These are phyloP conservation scores for Fukomys damarensis DNA, from an alignment of 2,113 vertebrate genomes.

Conservation along the genomic window DNA sequence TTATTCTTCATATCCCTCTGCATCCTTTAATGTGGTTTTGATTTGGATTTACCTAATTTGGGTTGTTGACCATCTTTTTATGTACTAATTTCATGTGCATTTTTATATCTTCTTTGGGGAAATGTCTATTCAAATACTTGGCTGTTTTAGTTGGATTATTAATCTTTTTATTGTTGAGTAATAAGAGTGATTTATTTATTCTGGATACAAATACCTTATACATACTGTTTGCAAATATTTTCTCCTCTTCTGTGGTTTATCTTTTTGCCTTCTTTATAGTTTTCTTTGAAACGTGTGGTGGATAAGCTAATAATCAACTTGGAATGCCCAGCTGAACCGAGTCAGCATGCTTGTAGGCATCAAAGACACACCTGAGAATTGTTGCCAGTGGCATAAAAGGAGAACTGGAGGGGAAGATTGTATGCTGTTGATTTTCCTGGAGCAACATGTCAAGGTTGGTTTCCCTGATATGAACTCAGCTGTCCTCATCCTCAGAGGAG, in stretches of 20 bases:
- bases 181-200: background rate
- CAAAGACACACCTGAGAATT: too few species aligned
- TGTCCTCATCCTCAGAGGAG: too few species aligned
- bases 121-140: background rate
- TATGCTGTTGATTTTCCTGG: too few species aligned
- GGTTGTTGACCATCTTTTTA: background rate
- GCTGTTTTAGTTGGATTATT: background rate
- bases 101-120: background rate
- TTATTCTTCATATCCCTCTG: background rate
- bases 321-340: too few species aligned
- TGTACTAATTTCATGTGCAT: background rate
- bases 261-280: background rate
- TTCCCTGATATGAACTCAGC: too few species aligned
- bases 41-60: background rate
- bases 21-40: background rate
- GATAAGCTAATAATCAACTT: too few species aligned
- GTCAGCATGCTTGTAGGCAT: too few species aligned
- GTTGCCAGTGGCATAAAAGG: too few species aligned
- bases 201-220: background rate
- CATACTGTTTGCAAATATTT: background rate
- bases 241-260: background rate
- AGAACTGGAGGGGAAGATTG: too few species aligned
- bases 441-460: too few species aligned
- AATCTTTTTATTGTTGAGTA: background rate
- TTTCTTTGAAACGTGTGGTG: background rate